A percentile compares a stretch with the other conserved stretches of the same genome.
phyloP scores from a whole-genome alignment of 2,888 invertebrate genomes.

The Romanomermis culicivorax region DNA sequence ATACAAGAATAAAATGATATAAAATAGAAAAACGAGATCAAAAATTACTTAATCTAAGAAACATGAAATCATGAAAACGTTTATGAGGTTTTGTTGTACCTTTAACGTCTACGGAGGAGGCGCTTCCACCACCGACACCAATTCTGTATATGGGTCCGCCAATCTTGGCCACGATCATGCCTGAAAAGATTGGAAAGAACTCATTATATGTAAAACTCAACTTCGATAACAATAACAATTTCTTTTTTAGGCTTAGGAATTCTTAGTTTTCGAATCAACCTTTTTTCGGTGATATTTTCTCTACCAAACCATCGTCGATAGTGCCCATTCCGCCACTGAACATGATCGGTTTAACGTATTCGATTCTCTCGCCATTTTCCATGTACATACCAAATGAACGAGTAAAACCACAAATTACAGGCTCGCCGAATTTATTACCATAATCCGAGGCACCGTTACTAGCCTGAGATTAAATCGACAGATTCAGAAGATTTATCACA shows the following conservation, averaged over 20 bases:
- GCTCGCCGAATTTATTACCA: conserved; percentile 97
- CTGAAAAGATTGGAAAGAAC: conserved; percentile 30
- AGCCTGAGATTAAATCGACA: conserved; percentile 68
- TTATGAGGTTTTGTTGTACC: too few species aligned
- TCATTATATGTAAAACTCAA: neutral
- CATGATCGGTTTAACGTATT: conserved; percentile 97
- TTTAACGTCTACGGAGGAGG: conserved; percentile 58
- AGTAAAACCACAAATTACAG: conserved; percentile 69
- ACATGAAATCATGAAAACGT: too few species aligned
- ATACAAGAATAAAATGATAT: too few species aligned
- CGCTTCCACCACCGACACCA: conserved; percentile 94
- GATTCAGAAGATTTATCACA: too few species aligned
- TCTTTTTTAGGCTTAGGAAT: too few species aligned
- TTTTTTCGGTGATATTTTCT: neutral
- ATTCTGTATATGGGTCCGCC: conserved; percentile 94
- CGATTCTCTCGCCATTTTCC: conserved; percentile 45
- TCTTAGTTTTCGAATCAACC: neutral
- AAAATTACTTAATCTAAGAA: too few species aligned
- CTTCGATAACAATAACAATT: too few species aligned
- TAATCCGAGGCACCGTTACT: conserved; percentile 96
- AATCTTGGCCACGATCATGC: conserved; percentile 74
- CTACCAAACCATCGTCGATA: conserved; percentile 41
- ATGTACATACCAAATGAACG: conserved; percentile 53
- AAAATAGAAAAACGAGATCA: too few species aligned
- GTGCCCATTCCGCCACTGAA: conserved; percentile 86